Evolutionary conservation across 1,140 invertebrate species (phyloP), one percentile per base, ranked within the genome.

Genomic region (Epicauta chinensis): DNA sequence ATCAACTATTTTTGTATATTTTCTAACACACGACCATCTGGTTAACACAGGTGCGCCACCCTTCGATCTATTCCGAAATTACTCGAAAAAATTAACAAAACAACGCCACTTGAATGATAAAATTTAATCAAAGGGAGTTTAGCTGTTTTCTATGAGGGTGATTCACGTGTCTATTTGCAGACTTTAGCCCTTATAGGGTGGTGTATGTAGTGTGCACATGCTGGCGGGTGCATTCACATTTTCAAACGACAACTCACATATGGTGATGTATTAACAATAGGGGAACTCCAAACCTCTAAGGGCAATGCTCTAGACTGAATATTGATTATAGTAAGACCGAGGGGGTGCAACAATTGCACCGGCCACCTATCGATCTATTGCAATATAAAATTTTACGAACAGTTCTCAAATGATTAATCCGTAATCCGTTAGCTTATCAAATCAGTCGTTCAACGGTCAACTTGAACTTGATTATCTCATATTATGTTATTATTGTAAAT

Each of bases 251-350:
- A 23, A 23, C 7, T 23, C 23, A 23, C 51, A 53, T 53, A 53
- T 53, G 51, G 51, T 47, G 23, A 23, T 5, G 23, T 23, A 23
- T 23, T 23, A 23, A 53, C 44, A 53, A 40, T 46, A 46, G 44
- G 51, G 51, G 51, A 45, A 53, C 51, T 53, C 51, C 31, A 45
- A 16, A 53, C 51, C 37, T 37, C 51, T 53, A 53, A 47, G 51
- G 51, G 36, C 43, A 53, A 40, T 53, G 51, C 51, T 53, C 51
- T 30, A 53, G 37, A 47, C 41, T 47, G 51, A 53, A 53, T 53
- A 53, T 53, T 53, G 51, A 53, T 53, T 53, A 53, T 38, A 7
- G 23, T 35, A 35, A 29, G 35, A 36, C 14, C 47, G 51, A 53
- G 51, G 51, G 51, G 51, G 51, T 53, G 51, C 43, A 47, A 42